Evolutionary conservation across 30 jellyfish, hydroid and myxozoan genomes (phyloP), one percentile per base, ranked within the genome.

Genomic region (Aurelia sp.): DNA sequence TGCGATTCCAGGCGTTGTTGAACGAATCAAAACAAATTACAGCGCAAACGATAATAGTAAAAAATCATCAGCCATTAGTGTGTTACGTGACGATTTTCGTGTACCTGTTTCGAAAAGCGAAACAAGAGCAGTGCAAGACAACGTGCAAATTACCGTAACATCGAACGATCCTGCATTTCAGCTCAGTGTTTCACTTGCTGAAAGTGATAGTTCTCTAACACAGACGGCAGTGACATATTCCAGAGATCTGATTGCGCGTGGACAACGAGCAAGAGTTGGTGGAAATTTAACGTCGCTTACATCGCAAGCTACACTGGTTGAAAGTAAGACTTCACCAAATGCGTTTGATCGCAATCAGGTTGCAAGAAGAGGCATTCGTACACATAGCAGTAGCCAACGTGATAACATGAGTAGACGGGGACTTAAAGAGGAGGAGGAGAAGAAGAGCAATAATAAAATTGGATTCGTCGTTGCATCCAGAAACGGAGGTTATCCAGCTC

Each of bases 241-340:
- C 13, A 72, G 86, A 16, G 96, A 86, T 67, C 23, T 57, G 31
- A 81, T 81, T 7, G 37, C 88, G 16, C 81, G 86, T 4, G 89
- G 90, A 22, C 90, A 66, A 47, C 90, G 90, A 62, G 70, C 85
- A 16, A 66, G 80, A 58, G 80, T 79, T 1, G 84, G 85, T 11
- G 83, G 96, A 18, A 89, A 81, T 31, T 87, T 95, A 5, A 35
- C 97, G 63, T 87, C 99, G 33, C 35, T 71, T 57, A 95, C 97
- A 53, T 89, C 97, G 57, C 99, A 95, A 60, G 99, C 99, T 31
- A 95, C 99, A 4, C 65, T 95, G 67, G 97, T 95, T 5, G 97
- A 89, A 71, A 95, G 99, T 67, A 61, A 65, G 21, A 57, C 61
- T 52, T 52, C 22, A 16, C 71, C 21, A 63, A 53, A 72, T 74